Conservation (phyloP, 2,113 vertebrate species). For the Cichladusa arquata region DNA sequence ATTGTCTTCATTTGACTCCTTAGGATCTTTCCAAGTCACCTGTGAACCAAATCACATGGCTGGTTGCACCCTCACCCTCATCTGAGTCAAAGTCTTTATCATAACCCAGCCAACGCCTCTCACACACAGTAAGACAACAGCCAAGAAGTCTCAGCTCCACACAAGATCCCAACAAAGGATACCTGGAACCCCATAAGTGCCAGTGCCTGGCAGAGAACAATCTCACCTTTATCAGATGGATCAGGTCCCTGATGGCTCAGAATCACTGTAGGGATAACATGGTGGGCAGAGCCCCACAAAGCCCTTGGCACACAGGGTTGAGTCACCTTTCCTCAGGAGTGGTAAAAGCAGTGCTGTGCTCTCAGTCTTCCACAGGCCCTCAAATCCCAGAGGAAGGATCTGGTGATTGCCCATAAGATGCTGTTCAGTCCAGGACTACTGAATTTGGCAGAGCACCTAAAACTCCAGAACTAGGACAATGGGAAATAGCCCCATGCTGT, state of each 20-base stretch:
- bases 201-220: neutral
- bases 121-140: neutral
- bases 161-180: neutral
- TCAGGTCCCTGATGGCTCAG: neutral
- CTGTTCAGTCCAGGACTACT: neutral
- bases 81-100: neutral
- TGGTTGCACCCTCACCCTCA: neutral
- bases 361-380: neutral
- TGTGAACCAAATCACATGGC: fast-evolving
- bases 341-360: neutral
- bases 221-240: neutral
- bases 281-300: neutral
- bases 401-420: neutral
- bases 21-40: neutral
- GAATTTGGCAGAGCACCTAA: neutral
- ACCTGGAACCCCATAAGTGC: neutral
- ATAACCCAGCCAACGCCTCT: neutral
- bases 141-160: neutral
- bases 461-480: neutral
- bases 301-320: neutral
- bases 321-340: neutral
- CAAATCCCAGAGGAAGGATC: neutral
- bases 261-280: neutral
- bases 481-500: neutral
- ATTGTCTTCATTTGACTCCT: neutral